phyloP scores from a whole-genome alignment of 2,888 invertebrate genomes.

The Epistrophe grossulariae region DNA sequence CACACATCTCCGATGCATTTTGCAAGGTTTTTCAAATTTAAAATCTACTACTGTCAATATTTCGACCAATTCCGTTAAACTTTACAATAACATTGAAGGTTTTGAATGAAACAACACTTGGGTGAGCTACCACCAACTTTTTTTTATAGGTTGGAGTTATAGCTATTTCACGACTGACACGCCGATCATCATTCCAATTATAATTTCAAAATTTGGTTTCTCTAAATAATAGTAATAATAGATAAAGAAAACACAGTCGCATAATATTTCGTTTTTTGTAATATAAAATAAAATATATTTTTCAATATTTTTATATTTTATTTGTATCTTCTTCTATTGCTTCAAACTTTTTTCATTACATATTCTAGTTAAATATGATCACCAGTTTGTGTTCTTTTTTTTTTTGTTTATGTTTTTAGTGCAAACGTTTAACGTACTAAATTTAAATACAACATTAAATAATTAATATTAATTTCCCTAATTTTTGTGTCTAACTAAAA shows the following conservation, averaged over 20 bases:
- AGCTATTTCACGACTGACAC: no score
- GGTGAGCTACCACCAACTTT: no score
- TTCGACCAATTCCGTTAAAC: not conserved
- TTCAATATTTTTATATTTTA: slow-evolving; percentile 36
- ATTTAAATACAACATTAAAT: slow-evolving; percentile 46
- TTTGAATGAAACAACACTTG: no score
- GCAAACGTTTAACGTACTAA: slow-evolving; percentile 50
- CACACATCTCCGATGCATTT: no score
- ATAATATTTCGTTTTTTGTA: slow-evolving; percentile 35
- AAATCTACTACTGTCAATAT: not conserved
- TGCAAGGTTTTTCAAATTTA: no score
- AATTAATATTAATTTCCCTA: slow-evolving; percentile 37
- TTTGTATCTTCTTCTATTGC: slow-evolving; percentile 41
- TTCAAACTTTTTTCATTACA: slow-evolving; percentile 61
- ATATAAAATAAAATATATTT: slow-evolving; percentile 74
- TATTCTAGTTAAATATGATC: slow-evolving; percentile 49
- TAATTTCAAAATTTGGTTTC: not conserved
- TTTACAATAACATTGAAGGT: no score
- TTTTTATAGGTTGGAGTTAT: no score
- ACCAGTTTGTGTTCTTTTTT: slow-evolving; percentile 35
- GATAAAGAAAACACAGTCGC: slow-evolving; percentile 4
- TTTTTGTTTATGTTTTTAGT: slow-evolving; percentile 4
- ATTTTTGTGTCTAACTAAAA: slow-evolving; percentile 4
- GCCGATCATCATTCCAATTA: no score
- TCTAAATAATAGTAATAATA: not conserved